Evolutionary conservation across 1,140 invertebrate species (phyloP).

Genomic region (Gonatopus flavifemur): DNA sequence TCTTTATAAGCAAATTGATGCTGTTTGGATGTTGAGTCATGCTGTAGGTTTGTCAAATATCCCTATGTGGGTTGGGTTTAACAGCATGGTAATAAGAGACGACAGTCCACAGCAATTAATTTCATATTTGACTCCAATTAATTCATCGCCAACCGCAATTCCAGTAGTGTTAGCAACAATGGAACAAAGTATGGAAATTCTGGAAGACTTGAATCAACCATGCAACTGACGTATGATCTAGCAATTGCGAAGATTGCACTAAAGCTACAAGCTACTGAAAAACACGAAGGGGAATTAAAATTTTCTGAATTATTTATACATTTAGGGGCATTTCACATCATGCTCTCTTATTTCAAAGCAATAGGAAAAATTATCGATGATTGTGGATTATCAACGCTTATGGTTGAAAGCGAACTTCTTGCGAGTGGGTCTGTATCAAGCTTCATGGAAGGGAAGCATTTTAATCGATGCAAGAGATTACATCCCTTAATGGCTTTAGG

Average conservation of each 20-base stretch:
- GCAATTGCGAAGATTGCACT: constrained; percentile 6
- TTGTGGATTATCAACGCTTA: constrained; percentile 40
- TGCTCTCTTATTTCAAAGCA: constrained; percentile 47
- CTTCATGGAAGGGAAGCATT: constrained; percentile 37
- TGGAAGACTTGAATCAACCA: constrained; percentile 29
- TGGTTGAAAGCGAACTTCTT: constrained; percentile 39
- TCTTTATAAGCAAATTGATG: constrained; percentile 3
- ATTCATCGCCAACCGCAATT: constrained; percentile 22
- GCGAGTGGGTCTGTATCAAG: constrained; percentile 38
- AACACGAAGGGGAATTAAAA: no score
- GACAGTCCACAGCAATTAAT: constrained; percentile 12
- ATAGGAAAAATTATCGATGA: constrained; percentile 41
- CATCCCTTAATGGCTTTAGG: constrained; percentile 36
- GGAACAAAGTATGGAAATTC: constrained; percentile 3
- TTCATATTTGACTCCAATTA: constrained; percentile 26
- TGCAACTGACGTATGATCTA: constrained; percentile 24
- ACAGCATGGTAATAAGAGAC: constrained; percentile 9
- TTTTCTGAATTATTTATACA: constrained; percentile 47
- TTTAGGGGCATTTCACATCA: constrained; percentile 43
- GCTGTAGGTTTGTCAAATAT: constrained; percentile 6
- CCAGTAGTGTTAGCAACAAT: constrained; percentile 26
- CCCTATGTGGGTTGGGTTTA: constrained; percentile 25
- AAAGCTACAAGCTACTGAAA: constrained; percentile 23
- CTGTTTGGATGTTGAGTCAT: constrained; percentile 17
- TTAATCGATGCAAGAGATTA: constrained; percentile 44